Evolutionary conservation across 1,140 invertebrate genomes (phyloP), one percentile per base, ranked within the genome.

Genomic region (Drosophila mojavensis): DNA sequence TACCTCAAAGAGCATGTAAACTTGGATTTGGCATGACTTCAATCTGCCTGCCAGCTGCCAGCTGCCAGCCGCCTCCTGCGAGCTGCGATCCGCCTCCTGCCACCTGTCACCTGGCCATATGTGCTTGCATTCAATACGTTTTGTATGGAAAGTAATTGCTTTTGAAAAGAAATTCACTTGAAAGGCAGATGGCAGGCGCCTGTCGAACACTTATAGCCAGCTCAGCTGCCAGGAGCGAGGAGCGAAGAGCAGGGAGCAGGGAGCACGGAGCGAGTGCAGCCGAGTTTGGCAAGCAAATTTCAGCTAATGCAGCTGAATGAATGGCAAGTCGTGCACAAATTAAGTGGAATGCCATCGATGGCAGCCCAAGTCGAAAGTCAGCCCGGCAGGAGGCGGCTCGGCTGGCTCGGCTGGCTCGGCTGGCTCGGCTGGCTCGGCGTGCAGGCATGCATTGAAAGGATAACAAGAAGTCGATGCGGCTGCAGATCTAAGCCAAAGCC

Each of bases 401-500:
- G 20, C 20, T 20, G 20, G 20, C 20, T 20, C 20, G 20, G 20
- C 20, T 20, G 20, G 2, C 20, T 20, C 20, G 20, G 20, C 20
- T n/a, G 20, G 20, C 20, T 24, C 3, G 20, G 20, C 20, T 24
- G 20, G 20, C 20, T 24, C 20, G 20, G 20, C 20, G 20, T 24
- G 20, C 20, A 24, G 60, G 79, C 65, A 60, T 4, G 28, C 28
- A 30, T 30, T 30, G 33, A 10, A 10, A 10, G 33, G 33, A 33
- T 33, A 33, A 9, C 43, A 45, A 13, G 15, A 15, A 13, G n/a
- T 1, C 28, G 28, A 30, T 30, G 28, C 28, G 28, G 28, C 28
- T 5, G 28, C 28, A 45, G 15, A 67, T 79, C 65, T 67, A 20
- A 30, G 60, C 51, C 54, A 28, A 66, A 58, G 41, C 53, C 55